Conservation (phyloP, 2,888 invertebrate species). For the Harpalus rubripes region DNA sequence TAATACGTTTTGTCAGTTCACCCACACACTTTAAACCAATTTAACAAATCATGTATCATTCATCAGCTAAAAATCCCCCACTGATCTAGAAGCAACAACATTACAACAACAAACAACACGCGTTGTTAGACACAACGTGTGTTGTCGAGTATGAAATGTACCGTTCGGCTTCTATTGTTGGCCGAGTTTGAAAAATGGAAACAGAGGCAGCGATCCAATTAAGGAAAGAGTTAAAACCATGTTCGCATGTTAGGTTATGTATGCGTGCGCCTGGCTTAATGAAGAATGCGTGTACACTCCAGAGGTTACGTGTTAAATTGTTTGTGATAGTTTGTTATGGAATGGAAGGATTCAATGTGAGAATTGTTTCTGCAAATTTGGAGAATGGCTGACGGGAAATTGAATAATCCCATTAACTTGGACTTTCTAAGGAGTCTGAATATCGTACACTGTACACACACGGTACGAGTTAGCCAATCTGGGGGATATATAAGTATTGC, state of each 20-base stretch:
- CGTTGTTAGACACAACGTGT: constrained; percentile 17
- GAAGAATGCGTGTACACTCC: constrained; percentile 22
- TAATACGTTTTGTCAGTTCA: constrained; percentile 52
- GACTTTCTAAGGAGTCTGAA: background rate
- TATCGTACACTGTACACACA: background rate
- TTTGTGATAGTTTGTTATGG: constrained; percentile 6
- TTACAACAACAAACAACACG: constrained; percentile 8
- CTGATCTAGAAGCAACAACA: background rate
- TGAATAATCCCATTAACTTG: background rate
- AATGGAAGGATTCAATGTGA: background rate
- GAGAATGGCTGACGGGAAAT: background rate
- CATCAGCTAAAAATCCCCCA: constrained; percentile 26
- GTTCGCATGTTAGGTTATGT: constrained; percentile 19
- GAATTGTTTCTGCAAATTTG: constrained; percentile 6
- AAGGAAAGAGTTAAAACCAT: constrained; percentile 55
- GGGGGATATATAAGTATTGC: no score
- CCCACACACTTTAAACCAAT: constrained; percentile 53
- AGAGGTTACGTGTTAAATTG: constrained; percentile 2
- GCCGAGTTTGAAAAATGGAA: constrained; percentile 37
- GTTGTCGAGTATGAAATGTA: constrained; percentile 47
- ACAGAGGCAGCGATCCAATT: constrained; percentile 60
- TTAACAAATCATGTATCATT: constrained; percentile 61
- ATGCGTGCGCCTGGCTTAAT: constrained; percentile 11
- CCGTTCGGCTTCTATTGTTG: constrained; percentile 50
- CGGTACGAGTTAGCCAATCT: no score